Evolutionary conservation across 1,140 invertebrate species (phyloP).

Genomic region (Lasioglossum albipes): DNA sequence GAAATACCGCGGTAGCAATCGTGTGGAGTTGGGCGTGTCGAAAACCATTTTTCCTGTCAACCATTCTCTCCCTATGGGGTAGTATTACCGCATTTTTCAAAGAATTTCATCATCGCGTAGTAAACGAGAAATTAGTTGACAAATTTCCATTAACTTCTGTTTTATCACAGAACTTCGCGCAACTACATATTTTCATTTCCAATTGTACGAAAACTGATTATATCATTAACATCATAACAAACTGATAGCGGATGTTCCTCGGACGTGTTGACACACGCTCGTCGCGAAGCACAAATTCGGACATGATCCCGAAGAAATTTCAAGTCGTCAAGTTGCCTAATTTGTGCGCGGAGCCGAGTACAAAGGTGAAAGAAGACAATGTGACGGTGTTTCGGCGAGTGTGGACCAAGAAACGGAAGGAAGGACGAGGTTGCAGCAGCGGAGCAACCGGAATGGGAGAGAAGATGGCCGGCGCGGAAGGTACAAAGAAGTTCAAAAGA

Average conservation of each 20-base stretch:
- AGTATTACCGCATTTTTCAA: not conserved
- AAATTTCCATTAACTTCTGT: too few species aligned
- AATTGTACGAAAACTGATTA: too few species aligned
- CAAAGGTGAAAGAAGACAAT: not conserved
- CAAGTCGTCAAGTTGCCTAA: constrained; percentile 1
- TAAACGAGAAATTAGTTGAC: too few species aligned
- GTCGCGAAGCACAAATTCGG: too few species aligned
- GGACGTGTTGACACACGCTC: too few species aligned
- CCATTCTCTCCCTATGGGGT: not conserved
- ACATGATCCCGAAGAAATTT: too few species aligned
- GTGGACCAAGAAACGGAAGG: not conserved
- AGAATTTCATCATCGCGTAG: too few species aligned
- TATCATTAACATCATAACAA: too few species aligned
- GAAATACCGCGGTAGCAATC: not conserved
- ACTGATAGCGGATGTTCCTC: too few species aligned
- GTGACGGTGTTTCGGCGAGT: not conserved
- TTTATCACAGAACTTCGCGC: too few species aligned
- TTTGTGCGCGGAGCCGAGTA: constrained; percentile 1
- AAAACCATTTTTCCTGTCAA: not conserved
- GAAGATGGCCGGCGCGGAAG: not conserved
- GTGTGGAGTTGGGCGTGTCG: not conserved
- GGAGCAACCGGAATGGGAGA: not conserved
- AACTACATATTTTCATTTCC: too few species aligned
- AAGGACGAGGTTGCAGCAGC: not conserved
- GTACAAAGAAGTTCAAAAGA: constrained; percentile 18